Conservation (phyloP, 2,113 vertebrate genomes). For the Cyprinus carpio region DNA sequence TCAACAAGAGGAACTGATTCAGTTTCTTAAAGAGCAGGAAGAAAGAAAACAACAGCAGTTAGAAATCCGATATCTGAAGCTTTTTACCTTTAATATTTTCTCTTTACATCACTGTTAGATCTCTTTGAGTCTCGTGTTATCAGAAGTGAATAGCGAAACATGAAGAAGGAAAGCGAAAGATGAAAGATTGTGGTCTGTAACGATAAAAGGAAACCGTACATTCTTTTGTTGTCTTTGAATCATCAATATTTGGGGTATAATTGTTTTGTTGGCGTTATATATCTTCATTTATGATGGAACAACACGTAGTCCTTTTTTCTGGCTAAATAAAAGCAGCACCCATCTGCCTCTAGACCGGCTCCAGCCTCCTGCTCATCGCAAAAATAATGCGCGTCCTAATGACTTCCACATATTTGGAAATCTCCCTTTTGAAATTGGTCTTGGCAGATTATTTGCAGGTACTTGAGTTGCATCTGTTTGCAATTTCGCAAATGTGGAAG, state of each 20-base stretch:
- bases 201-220: constrained; percentile 91
- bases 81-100: constrained; percentile 73
- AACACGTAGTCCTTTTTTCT: constrained; percentile 85
- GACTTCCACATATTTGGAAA: constrained; percentile 99
- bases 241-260: constrained; percentile 93
- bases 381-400: constrained; percentile 99
- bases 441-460: constrained; percentile 99
- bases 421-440: constrained; percentile 99
- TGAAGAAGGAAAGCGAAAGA: constrained; percentile 60
- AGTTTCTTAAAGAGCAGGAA: constrained; percentile 52
- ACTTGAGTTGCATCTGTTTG: constrained; percentile 99
- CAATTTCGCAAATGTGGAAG: constrained; percentile 99
- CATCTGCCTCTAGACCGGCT: constrained; percentile 99
- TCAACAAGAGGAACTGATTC: constrained; percentile 53
- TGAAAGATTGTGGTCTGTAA: constrained; percentile 76
- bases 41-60: constrained; percentile 68
- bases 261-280: constrained; percentile 95
- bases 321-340: constrained; percentile 95
- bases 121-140: constrained; percentile 67
- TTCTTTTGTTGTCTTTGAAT: constrained; percentile 94
- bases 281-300: constrained; percentile 92
- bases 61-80: constrained; percentile 68
- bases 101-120: constrained; percentile 73
- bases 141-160: constrained; percentile 60
- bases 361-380: constrained; percentile 98